A percentile compares a stretch with the other conserved stretches of the same genome.
These are phyloP conservation scores for Micromussa lordhowensis DNA, from an alignment of 92 coral and sea anemone species.

Conservation along the genomic window DNA sequence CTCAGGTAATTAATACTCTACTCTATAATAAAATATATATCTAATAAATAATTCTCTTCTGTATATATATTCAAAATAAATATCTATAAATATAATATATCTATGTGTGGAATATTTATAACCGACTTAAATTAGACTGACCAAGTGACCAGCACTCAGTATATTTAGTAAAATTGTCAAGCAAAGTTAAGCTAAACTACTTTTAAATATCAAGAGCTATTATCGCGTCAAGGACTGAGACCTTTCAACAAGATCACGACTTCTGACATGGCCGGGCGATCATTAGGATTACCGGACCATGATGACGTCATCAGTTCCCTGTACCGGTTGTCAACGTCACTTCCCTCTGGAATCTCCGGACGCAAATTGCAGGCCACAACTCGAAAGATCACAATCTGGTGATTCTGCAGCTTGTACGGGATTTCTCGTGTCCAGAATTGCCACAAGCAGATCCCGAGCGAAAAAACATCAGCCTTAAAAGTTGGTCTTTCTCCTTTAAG, in stretches of 20 bases:
- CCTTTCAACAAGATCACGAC: slow-evolving; percentile 29
- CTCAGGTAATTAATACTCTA: background rate
- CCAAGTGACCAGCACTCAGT: slow-evolving; percentile 26
- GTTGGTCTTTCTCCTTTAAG: slow-evolving; percentile 89
- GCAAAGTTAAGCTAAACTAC: background rate
- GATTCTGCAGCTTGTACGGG: slow-evolving; percentile 87
- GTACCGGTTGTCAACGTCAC: slow-evolving; percentile 85
- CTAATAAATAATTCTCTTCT: slow-evolving; percentile 7
- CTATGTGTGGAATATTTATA: background rate
- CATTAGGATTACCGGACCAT: slow-evolving; percentile 79
- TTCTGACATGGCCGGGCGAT: slow-evolving; percentile 78
- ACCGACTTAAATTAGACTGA: background rate
- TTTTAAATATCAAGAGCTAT: background rate
- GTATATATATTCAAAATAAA: background rate
- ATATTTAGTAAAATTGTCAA: background rate
- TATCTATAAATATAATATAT: background rate
- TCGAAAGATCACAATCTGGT: slow-evolving; percentile 91
- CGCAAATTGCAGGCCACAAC: slow-evolving; percentile 90
- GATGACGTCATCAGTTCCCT: slow-evolving; percentile 89
- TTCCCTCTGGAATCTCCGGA: slow-evolving; percentile 81
- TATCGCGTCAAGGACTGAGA: background rate
- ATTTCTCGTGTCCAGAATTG: slow-evolving; percentile 90
- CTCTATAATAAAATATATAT: slow-evolving; percentile 20
- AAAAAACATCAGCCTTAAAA: slow-evolving; percentile 90
- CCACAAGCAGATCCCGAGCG: slow-evolving; percentile 90